A percentile compares a stretch with the other conserved stretches of the same genome.
Evolutionary conservation across 2,113 vertebrate genomes (phyloP).

Genomic region (mouse (Mus musculus)): DNA sequence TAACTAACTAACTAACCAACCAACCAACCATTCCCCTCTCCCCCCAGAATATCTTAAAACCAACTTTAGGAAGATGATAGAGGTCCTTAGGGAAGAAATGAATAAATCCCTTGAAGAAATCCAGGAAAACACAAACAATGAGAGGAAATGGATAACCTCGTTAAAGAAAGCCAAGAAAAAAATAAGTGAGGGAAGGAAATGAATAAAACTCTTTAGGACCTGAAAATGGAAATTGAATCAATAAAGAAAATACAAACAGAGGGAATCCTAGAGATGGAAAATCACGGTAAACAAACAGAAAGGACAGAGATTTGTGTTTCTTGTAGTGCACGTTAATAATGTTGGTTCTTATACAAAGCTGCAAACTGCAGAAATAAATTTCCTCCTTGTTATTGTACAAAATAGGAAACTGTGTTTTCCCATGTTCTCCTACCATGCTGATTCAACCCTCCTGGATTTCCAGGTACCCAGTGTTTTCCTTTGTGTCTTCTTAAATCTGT

Average conservation of each 20-base stretch:
- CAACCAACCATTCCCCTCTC: no score
- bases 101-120: not conserved
- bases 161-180: not conserved
- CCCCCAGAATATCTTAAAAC: not conserved
- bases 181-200: not conserved
- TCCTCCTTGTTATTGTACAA: not conserved
- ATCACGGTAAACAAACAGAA: not conserved
- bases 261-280: not conserved
- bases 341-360: not conserved
- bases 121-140: not conserved
- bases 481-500: not conserved
- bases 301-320: not conserved
- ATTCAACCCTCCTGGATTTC: not conserved
- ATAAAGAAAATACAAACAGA: not conserved
- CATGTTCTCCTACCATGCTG: rapidly evolving
- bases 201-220: not conserved
- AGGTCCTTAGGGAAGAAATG: not conserved
- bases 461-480: not conserved
- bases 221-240: not conserved
- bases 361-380: not conserved
- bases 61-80: not conserved
- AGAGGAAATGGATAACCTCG: not conserved
- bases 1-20: no score
- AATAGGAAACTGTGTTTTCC: not conserved
- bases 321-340: not conserved